Percentiles rank a stretch among this genome's conserved stretches.
Conservation (phyloP, 2,113 vertebrate genomes). For the Tenebrosternarchus preto region DNA sequence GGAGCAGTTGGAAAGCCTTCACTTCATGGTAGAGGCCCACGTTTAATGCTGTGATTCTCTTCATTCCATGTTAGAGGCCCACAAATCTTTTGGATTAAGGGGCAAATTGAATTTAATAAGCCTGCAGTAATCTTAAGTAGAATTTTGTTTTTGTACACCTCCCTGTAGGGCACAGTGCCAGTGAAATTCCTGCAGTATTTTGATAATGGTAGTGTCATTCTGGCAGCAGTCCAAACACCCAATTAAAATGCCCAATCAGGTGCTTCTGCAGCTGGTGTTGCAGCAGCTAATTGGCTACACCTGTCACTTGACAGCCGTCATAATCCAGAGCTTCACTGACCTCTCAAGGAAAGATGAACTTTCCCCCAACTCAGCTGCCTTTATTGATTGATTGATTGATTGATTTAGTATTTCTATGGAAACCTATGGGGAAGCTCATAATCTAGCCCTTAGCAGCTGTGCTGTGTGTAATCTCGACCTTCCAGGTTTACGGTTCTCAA, state of each 20-base stretch:
- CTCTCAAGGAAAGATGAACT: constrained; percentile 70
- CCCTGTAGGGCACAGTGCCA: neutral
- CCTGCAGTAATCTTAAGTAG: neutral
- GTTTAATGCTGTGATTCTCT: neutral
- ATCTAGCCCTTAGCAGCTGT: constrained; percentile 71
- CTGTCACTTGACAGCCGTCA: constrained; percentile 80
- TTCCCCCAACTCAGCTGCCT: constrained; percentile 45
- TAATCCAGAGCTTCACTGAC: constrained; percentile 70
- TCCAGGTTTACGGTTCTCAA: constrained; percentile 65
- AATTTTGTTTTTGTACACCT: constrained; percentile 20
- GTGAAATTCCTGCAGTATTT: constrained; percentile 29
- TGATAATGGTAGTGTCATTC: constrained; percentile 39
- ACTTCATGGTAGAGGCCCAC: too few species aligned
- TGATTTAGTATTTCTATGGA: too few species aligned
- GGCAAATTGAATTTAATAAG: neutral
- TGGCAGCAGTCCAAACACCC: constrained; percentile 58
- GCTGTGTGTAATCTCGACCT: constrained; percentile 70
- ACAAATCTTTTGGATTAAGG: neutral
- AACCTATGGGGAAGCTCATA: constrained; percentile 67
- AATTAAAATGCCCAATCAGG: constrained; percentile 61
- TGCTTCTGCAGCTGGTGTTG: constrained; percentile 66
- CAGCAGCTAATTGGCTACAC: constrained; percentile 79
- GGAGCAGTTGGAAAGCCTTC: neutral
- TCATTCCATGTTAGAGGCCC: too few species aligned
- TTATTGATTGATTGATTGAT: constrained; percentile 31